phyloP scores from a whole-genome alignment of 2,888 invertebrate genomes.

The Heliconius ethilla region DNA sequence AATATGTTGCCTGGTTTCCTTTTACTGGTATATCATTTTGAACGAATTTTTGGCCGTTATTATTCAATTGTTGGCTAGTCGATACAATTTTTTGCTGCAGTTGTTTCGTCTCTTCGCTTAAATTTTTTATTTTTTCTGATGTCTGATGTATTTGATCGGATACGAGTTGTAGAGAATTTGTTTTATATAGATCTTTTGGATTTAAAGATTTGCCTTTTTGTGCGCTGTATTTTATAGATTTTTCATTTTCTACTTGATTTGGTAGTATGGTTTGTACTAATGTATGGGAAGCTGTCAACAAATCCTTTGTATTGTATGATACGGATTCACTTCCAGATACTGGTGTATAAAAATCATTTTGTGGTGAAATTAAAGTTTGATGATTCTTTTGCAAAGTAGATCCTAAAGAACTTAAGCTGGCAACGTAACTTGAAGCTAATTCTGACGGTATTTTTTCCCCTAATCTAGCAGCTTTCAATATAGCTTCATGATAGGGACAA shows the following conservation, averaged over 20 bases:
- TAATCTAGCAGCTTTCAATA: conserved; percentile 69
- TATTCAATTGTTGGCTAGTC: conserved; percentile 60
- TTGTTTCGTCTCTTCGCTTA: conserved; percentile 70
- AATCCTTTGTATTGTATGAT: conserved; percentile 62
- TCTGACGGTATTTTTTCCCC: conserved; percentile 76
- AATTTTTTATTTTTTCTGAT: conserved; percentile 67
- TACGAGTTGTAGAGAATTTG: conserved; percentile 60
- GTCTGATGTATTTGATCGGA: conserved; percentile 72
- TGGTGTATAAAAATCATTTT: conserved; percentile 59
- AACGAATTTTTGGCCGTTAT: conserved; percentile 48
- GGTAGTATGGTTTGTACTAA: conserved; percentile 61
- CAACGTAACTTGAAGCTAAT: conserved; percentile 77
- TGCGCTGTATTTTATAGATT: conserved; percentile 49
- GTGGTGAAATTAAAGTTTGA: conserved; percentile 57
- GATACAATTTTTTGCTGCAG: conserved; percentile 70
- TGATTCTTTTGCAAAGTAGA: conserved; percentile 75
- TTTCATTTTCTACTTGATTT: conserved; percentile 59
- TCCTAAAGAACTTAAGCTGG: conserved; percentile 78
- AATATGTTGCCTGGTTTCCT: conserved; percentile 85
- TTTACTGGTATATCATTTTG: conserved; percentile 74
- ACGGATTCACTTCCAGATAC: conserved; percentile 59
- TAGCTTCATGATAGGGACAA: conserved; percentile 78
- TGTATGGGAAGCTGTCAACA: conserved; percentile 64
- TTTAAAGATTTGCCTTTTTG: conserved; percentile 67
- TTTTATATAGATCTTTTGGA: conserved; percentile 58